Evolutionary conservation across 2,797 vertebrate species (phyloP), one percentile per base, ranked within the genome.

Genomic region (Tokudaia muenninki): DNA sequence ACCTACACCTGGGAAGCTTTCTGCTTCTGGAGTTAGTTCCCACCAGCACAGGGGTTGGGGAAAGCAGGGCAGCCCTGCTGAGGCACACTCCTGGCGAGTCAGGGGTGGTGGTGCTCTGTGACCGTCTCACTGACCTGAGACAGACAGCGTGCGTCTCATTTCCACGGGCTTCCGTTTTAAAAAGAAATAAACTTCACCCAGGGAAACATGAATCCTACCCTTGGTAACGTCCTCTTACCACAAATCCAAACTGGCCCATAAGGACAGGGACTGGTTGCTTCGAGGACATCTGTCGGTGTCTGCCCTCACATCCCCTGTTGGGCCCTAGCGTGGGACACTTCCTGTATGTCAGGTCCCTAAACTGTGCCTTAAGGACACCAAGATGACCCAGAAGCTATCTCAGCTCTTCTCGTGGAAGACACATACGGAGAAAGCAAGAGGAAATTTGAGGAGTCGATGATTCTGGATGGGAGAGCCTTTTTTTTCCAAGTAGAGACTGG

Each of bases 161-260:
- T 57, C 75, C 81, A 87, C 72, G 52, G 24, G 67, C 41, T 13
- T 59, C n/a, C 63, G 70, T 89, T 92, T 96, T 80, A 82, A 41
- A 88, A 79, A 83, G 21, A 50, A 57, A 72, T 59, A 95, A 95
- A 70, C 86, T 59, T 63, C 94, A 65, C 78, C 80, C 70, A 63
- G 92, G 77, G 72, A 91, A 59, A 44, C 55, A 11, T 13, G 52
- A 50, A 9, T 9, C 41, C 67, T 57, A 7, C 26, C 34, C 31
- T 77, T 29, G 65, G 91, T 80, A 37, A 41, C n/a, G 1, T 26
- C 50, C 70, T 74, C 80, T 93, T 10, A 29, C n/a, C 52, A 44
- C 59, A 55, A n/a, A 44, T 31, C 72, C 65, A 88, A 75, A 50
- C 67, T 29, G 19, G 44, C 4, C 7, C 41, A 2, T 7, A 75